These are phyloP conservation scores for Drosophila sucinea DNA, from an alignment of 1,140 invertebrate species.

Conservation along the genomic window DNA sequence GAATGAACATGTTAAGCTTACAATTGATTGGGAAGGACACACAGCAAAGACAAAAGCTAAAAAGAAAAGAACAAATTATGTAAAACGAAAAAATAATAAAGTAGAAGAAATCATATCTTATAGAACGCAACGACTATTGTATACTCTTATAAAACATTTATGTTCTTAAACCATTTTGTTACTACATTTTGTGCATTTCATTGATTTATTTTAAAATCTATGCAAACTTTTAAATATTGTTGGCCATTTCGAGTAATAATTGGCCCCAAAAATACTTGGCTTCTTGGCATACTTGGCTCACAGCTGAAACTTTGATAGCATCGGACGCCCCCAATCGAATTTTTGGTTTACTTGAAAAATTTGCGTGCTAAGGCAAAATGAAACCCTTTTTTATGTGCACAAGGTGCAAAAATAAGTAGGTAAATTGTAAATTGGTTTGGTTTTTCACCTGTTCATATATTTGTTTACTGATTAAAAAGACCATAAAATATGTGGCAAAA, in stretches of 20 bases:
- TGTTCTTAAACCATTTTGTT: too few species aligned
- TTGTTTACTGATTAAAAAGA: slow-evolving; percentile 63
- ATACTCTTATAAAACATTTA: background rate
- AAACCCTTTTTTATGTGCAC: slow-evolving; percentile 34
- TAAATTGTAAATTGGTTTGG: slow-evolving; percentile 14
- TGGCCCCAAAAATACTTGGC: background rate
- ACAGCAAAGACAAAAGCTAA: background rate
- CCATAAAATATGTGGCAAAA: slow-evolving; percentile 22
- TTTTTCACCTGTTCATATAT: slow-evolving; percentile 73
- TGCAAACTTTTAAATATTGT: too few species aligned
- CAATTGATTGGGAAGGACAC: slow-evolving; percentile 33
- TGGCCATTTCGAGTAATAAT: background rate
- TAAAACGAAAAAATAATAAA: background rate
- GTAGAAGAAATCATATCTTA: background rate
- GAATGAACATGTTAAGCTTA: slow-evolving; percentile 32
- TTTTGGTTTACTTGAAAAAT: slow-evolving; percentile 2
- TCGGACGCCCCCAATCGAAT: background rate
- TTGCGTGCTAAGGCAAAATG: slow-evolving; percentile 49
- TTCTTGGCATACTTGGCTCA: background rate
- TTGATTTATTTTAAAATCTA: too few species aligned
- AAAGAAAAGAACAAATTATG: background rate
- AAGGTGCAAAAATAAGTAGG: slow-evolving; percentile 47
- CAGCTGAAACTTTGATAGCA: slow-evolving; percentile 13
- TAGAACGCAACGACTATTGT: background rate
- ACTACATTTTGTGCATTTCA: too few species aligned